Evolutionary conservation across 2,888 invertebrate genomes (phyloP), one percentile per base, ranked within the genome.

Genomic region (Adelphocoris suturalis): DNA sequence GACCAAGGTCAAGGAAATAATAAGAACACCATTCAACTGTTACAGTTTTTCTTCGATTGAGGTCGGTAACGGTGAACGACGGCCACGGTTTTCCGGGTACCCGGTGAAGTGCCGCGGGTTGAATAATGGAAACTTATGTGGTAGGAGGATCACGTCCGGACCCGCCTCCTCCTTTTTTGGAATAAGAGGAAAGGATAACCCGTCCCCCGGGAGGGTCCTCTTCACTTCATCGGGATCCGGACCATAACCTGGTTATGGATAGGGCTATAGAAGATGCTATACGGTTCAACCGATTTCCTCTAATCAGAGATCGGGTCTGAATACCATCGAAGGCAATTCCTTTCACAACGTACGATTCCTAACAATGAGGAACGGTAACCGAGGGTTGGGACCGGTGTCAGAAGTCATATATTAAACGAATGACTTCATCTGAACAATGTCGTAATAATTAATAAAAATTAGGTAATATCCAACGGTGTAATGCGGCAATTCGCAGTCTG

Each of bases 121-220:
- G 86, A 86, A 86, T 86, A 86, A 86, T 86, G 86, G 86, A 86
- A 86, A 86, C 86, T 86, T 86, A 61, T 86, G 37, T 75, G 68
- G 86, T 86, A 86, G 68, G 28, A 46, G 86, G 75, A 75, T 86
- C 86, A 86, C 86, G 86, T 86, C 75, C 46, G 28, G 55, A 11
- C 28, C 27, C 86, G 11, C 0, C 27, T 23, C 0, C 23, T 23
- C 12, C 23, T 68, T 68, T 68, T 68, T 68, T 0, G 68, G 68
- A 68, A 68, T 68, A 68, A 68, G 68, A 68, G 68, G 68, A 68
- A 27, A 68, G 68, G 27, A 68, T 68, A 68, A 68, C 68, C 27
- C 68, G 23, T 23, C 68, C 68, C 68, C 0, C 68, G 68, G 27
- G 68, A 68, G 23, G 68, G 68, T 19, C 57, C 16, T 68, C 68